Conservation (phyloP, 2,113 vertebrate genomes). For the Mobula birostris region DNA sequence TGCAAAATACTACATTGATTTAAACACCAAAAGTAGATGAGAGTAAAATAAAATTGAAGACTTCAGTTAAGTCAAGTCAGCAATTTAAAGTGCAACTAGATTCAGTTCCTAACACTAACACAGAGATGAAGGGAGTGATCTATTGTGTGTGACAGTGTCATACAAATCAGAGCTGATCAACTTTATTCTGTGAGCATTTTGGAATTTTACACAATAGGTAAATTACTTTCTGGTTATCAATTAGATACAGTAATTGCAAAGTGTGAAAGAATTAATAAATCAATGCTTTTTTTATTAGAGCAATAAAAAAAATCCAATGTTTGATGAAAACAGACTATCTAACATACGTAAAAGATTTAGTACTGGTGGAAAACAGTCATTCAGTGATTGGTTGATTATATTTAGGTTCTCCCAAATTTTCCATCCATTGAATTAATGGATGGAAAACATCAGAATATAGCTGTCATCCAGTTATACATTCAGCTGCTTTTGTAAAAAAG, state of each 20-base stretch:
- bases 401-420: not conserved
- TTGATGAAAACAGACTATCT: not conserved
- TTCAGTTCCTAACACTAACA: not conserved
- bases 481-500: not conserved
- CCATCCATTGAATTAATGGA: not conserved
- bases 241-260: constrained; percentile 45
- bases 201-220: constrained; percentile 14
- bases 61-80: not conserved
- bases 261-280: constrained; percentile 47
- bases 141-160: not conserved
- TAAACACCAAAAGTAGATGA: not conserved
- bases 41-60: not conserved
- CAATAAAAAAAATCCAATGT: not conserved
- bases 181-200: not conserved
- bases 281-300: constrained; percentile 49
- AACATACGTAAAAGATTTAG: not conserved
- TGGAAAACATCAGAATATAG: not conserved
- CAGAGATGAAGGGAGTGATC: not conserved
- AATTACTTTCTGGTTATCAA: constrained; percentile 50
- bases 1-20: not conserved
- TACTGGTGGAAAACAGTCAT: too few relatives aligned
- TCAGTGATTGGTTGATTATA: not conserved
- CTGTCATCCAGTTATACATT: constrained; percentile 40
- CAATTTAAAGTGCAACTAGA: not conserved
- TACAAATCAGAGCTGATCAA: not conserved